Evolutionary conservation across 2,888 invertebrate genomes (phyloP).

Genomic region (Acronicta psi): DNA sequence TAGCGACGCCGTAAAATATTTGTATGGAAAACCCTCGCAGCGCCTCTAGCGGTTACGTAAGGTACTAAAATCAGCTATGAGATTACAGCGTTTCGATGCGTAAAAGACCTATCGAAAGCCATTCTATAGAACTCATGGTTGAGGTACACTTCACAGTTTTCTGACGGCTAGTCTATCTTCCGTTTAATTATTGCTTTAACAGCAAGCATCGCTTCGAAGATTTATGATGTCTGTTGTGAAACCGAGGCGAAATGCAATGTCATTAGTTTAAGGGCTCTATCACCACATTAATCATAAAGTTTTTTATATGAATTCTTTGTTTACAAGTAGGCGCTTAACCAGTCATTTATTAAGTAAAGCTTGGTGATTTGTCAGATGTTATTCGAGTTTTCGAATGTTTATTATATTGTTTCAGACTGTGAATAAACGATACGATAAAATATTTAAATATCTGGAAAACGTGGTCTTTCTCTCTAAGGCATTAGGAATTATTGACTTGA

Average conservation of each 20-base stretch:
- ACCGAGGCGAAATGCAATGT: slow-evolving; percentile 72
- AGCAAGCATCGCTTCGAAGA: slow-evolving; percentile 65
- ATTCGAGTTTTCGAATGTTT: slow-evolving; percentile 43
- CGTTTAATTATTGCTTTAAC: slow-evolving; percentile 58
- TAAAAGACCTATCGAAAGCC: too few species aligned
- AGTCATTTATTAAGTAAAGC: slow-evolving; percentile 65
- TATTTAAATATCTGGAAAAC: slow-evolving; percentile 11
- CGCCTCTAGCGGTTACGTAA: too few species aligned
- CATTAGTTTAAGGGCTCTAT: slow-evolving; percentile 76
- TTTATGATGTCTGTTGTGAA: slow-evolving; percentile 75
- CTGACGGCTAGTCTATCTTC: slow-evolving; percentile 39
- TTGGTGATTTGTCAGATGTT: slow-evolving; percentile 61
- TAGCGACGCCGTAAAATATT: too few species aligned
- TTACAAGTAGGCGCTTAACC: slow-evolving; percentile 64
- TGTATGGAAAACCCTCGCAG: too few species aligned
- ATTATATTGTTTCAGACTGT: slow-evolving; percentile 35
- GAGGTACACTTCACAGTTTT: slow-evolving; percentile 36
- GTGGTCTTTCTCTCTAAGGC: not conserved
- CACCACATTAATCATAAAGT: slow-evolving; percentile 74
- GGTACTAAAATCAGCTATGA: too few species aligned
- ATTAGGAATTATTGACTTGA: not conserved
- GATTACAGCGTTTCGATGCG: too few species aligned
- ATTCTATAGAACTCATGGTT: too few species aligned
- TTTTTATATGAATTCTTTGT: slow-evolving; percentile 68
- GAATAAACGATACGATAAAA: slow-evolving; percentile 30